Conservation (phyloP, 2,113 vertebrate species). For the Mesembrinibis cayennensis region DNA sequence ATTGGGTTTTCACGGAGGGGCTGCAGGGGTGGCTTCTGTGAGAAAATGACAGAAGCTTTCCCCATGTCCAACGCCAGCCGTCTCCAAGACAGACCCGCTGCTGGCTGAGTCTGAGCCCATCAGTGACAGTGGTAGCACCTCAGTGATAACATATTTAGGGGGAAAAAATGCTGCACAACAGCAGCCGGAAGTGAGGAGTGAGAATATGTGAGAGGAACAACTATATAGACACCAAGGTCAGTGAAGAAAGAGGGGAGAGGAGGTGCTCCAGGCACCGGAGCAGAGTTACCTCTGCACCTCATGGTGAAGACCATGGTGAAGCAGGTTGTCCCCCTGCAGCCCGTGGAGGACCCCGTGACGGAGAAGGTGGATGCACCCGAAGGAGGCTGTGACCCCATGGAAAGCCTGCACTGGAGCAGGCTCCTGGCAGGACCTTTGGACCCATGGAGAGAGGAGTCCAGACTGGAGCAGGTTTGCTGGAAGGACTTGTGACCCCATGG, state of each 20-base stretch:
- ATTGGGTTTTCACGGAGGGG: not conserved
- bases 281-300: not conserved
- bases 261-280: not conserved
- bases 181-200: not conserved
- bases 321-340: not conserved
- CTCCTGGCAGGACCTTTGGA: not conserved
- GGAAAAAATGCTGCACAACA: no score
- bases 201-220: not conserved
- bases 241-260: not conserved
- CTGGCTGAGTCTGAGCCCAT: not conserved
- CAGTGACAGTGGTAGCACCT: accelerated
- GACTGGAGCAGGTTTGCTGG: not conserved
- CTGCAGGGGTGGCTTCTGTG: not conserved
- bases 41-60: not conserved
- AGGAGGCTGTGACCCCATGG: not conserved
- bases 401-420: accelerated
- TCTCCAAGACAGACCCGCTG: accelerated
- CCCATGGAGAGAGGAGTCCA: not conserved
- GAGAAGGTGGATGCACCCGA: not conserved
- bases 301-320: not conserved
- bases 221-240: not conserved
- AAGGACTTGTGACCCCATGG: not conserved
- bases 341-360: accelerated
- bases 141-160: not conserved
- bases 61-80: not conserved